Evolutionary conservation across 2,888 invertebrate genomes (phyloP), one percentile per base, ranked within the genome.

Genomic region (Pandemis heparana): DNA sequence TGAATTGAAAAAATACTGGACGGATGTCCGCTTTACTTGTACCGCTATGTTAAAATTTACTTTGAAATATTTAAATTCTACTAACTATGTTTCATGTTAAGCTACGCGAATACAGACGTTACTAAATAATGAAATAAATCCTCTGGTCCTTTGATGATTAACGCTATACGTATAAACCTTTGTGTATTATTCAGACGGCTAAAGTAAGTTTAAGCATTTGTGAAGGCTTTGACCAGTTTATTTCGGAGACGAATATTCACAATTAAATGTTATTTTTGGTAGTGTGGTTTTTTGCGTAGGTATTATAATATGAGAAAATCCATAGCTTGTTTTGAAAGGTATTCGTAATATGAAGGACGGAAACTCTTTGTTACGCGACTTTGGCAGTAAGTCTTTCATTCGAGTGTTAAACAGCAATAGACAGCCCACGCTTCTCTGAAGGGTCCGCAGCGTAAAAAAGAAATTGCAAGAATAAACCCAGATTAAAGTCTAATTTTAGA

Each of bases 361-460:
- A 73, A 68, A 56, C 63, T 68, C 38, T 67, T 68, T 67, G 72
- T 73, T 73, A 68, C 53, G 51, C 72, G 62, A 73, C 67, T 73
- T 73, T 71, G 48, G 56, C 23, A 72, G 68, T 56, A 56, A 48
- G 53, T 63, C 68, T 73, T 65, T 73, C 53, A 72, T 56, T 67
- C 66, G 67, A 62, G 67, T 67, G 67, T 67, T 67, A 72, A 72
- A 67, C 66, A 53, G 67, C 67, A 62, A 62, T 56, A 71, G 43
- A 51, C 61, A 67, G 48, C 67, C 71, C 71, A 43, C 61, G 71
- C 43, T 46, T 32, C 59, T 51, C 46, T 43, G 53, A 72, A 72
- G 53, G 53, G 71, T 51, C 61, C 61, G 12, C 61, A 61, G 46
- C 16, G 61, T 60, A 60, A 64, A 59, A 53, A 14, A 39, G 23